A percentile compares a stretch with the other conserved stretches of the same genome.
phyloP scores from a whole-genome alignment of 2,113 vertebrate genomes.

The Poeciliopsis turrubarensis region DNA sequence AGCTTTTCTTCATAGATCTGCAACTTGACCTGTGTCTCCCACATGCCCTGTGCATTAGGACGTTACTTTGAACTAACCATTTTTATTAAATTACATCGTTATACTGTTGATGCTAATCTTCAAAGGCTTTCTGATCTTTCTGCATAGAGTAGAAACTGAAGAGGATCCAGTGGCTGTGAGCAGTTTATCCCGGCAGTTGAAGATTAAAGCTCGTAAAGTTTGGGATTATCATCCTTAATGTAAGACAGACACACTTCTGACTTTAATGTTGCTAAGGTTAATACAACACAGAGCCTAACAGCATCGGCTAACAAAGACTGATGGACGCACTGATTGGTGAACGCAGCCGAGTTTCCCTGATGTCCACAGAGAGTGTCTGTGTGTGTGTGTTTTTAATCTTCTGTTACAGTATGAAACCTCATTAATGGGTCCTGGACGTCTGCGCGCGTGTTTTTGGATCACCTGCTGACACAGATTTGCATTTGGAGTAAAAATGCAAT shows the following conservation, averaged over 20 bases:
- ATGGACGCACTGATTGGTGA: not conserved
- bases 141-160: conserved; percentile 7
- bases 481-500: not conserved
- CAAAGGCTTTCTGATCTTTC: conserved; percentile 8
- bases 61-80: conserved; percentile 1
- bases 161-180: conserved; percentile 5
- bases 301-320: not conserved
- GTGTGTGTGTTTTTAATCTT: not conserved
- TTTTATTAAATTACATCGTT: not conserved
- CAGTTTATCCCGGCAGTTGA: conserved; percentile 4
- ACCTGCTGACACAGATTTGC: not conserved
- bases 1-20: not conserved
- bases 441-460: not conserved
- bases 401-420: not conserved
- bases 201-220: conserved; percentile 30
- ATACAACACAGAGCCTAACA: conserved; percentile 10
- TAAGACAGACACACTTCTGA: conserved; percentile 26
- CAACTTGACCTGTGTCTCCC: not conserved
- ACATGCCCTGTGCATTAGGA: not conserved
- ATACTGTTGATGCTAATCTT: conserved; percentile 16
- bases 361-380: not conserved
- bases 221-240: conserved; percentile 26
- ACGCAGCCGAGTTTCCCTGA: not conserved
- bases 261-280: conserved; percentile 11
- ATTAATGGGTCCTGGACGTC: not conserved